Evolutionary conservation across 2,113 vertebrate species (phyloP).

Genomic region (Gallinago jamesoni): DNA sequence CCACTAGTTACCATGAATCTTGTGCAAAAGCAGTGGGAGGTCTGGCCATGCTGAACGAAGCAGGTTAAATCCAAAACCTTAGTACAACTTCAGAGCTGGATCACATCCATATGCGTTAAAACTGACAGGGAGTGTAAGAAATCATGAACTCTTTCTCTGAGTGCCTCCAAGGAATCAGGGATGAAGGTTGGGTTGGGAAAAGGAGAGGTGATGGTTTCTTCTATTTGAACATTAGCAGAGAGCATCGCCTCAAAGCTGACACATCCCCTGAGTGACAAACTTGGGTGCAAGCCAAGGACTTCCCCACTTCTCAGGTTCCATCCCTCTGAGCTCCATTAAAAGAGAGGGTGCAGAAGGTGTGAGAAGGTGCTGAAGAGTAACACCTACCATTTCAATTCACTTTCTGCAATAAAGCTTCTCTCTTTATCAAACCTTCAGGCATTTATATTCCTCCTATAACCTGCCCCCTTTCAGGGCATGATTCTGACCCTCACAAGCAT

Average conservation of each 20-base stretch:
- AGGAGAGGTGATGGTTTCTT: not conserved
- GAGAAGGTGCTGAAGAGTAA: not conserved
- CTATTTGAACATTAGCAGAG: not conserved
- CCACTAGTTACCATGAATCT: not conserved
- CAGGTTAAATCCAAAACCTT: not conserved
- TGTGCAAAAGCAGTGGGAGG: not conserved
- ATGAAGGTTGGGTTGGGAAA: not conserved
- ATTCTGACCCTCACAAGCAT: not conserved
- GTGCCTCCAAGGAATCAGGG: not conserved
- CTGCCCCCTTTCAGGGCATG: not conserved
- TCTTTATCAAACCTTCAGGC: not conserved
- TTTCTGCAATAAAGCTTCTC: not conserved
- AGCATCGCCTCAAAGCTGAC: not conserved
- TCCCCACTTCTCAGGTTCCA: not conserved
- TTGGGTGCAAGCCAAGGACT: not conserved
- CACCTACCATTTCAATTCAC: not conserved
- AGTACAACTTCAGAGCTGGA: not conserved
- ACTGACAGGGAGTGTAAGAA: not conserved
- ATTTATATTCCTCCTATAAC: not conserved
- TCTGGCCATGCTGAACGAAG: not conserved
- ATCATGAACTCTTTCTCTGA: not conserved
- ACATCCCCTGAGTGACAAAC: not conserved
- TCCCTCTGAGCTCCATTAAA: not conserved
- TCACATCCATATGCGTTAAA: not conserved
- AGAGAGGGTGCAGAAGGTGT: not conserved